phyloP scores from a whole-genome alignment of 2,888 invertebrate genomes.

The Morinoia aosen region DNA sequence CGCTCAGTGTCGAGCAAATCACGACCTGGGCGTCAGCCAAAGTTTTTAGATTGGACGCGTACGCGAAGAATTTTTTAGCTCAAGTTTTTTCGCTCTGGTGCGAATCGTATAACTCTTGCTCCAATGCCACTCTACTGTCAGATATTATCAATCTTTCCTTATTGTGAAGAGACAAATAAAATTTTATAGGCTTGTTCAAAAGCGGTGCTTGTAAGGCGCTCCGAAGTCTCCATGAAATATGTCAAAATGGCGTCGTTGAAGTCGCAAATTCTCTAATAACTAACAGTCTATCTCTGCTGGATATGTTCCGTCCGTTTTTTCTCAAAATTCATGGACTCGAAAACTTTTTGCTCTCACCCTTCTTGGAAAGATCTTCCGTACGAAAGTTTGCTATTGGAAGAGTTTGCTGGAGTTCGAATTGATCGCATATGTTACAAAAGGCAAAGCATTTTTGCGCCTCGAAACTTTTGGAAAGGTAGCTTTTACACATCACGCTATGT shows the following conservation, averaged over 20 bases:
- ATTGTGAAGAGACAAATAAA: slow-evolving; percentile 42
- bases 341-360: background rate
- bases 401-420: background rate
- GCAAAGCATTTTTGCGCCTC: background rate
- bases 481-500: background rate
- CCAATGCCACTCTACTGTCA: background rate
- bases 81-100: background rate
- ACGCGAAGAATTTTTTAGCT: background rate
- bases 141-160: slow-evolving; percentile 28
- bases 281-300: background rate
- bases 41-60: background rate
- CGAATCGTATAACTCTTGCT: background rate
- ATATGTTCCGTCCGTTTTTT: background rate
- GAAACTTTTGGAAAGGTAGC: background rate
- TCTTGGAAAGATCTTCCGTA: background rate
- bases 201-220: background rate
- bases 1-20: background rate
- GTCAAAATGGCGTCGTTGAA: background rate
- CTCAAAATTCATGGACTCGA: background rate
- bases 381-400: background rate
- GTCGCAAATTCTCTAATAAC: slow-evolving; percentile 15
- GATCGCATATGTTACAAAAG: background rate
- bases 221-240: background rate
- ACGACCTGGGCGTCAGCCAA: background rate
- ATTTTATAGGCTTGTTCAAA: slow-evolving; percentile 29